Evolutionary conservation across 2,888 invertebrate genomes (phyloP).

Genomic region (Lycaena phlaeas): DNA sequence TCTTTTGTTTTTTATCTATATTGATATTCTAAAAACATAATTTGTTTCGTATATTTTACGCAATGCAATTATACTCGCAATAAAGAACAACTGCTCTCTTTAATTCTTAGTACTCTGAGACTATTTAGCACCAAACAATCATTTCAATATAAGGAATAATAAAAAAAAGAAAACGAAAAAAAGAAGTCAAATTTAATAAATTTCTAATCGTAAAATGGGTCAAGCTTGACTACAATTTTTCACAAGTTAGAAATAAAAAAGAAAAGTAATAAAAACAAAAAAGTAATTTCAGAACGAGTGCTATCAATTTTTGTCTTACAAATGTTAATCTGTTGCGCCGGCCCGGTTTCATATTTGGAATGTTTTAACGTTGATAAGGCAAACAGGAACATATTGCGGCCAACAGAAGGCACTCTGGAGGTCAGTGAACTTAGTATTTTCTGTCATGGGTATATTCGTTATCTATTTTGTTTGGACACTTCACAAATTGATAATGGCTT

Average conservation of each 20-base stretch:
- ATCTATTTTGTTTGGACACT: slow-evolving; percentile 22
- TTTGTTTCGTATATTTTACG: too few species aligned
- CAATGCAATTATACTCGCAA: too few species aligned
- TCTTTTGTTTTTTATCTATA: slow-evolving; percentile 13
- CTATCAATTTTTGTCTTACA: slow-evolving; percentile 2
- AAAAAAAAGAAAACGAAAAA: too few species aligned
- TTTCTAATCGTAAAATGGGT: too few species aligned
- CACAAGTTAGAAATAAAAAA: too few species aligned
- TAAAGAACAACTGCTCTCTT: too few species aligned
- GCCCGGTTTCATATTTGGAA: slow-evolving; percentile 22
- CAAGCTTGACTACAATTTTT: too few species aligned
- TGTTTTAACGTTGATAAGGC: slow-evolving; percentile 28
- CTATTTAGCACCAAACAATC: too few species aligned
- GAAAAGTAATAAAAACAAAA: neutral
- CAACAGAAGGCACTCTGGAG: slow-evolving; percentile 33
- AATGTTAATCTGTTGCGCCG: neutral
- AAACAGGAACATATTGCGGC: slow-evolving; percentile 33
- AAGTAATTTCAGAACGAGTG: neutral
- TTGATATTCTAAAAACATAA: too few species aligned
- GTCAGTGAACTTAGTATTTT: slow-evolving; percentile 31
- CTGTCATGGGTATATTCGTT: slow-evolving; percentile 19
- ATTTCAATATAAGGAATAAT: too few species aligned
- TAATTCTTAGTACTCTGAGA: too few species aligned
- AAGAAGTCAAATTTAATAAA: too few species aligned
- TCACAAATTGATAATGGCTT: slow-evolving; percentile 10